Conservation (phyloP, 2,888 invertebrate species). For the Plagiodera versicolora region DNA sequence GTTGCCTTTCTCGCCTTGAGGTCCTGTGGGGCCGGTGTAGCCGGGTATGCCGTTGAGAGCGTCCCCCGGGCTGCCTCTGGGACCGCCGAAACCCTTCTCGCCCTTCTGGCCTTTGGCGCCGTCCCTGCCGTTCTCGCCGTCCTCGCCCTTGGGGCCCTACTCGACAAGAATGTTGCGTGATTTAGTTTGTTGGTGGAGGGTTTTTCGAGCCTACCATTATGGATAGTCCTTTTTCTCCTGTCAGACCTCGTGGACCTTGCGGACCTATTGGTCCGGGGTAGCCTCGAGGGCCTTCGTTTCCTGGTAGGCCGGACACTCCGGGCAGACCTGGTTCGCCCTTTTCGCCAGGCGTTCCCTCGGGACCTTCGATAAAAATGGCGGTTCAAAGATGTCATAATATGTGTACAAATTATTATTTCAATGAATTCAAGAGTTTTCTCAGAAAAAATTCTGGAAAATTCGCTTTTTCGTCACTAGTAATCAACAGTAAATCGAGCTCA, state of each 20-base stretch:
- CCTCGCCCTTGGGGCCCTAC: slow-evolving; percentile 76
- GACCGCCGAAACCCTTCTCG: slow-evolving; percentile 74
- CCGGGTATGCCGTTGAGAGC: slow-evolving; percentile 79
- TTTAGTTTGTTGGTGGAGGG: background rate
- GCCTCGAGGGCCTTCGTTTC: slow-evolving; percentile 57
- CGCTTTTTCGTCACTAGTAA: too few species aligned
- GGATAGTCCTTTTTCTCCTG: slow-evolving; percentile 77
- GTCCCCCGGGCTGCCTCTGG: slow-evolving; percentile 78
- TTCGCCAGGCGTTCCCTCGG: slow-evolving; percentile 70
- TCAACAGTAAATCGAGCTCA: slow-evolving; percentile 69
- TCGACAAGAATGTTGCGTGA: slow-evolving; percentile 22
- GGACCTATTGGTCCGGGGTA: slow-evolving; percentile 66
- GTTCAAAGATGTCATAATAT: background rate
- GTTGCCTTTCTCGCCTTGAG: slow-evolving; percentile 67
- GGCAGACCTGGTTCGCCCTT: slow-evolving; percentile 65
- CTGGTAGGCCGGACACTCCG: slow-evolving; percentile 68
- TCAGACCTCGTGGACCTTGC: slow-evolving; percentile 70
- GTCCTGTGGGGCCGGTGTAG: slow-evolving; percentile 68
- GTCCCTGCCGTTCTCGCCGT: slow-evolving; percentile 70
- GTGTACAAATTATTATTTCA: background rate
- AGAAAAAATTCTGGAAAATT: too few species aligned
- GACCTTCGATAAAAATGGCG: slow-evolving; percentile 25
- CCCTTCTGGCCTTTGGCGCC: slow-evolving; percentile 79
- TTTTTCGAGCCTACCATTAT: slow-evolving; percentile 70
- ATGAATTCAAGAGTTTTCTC: too few species aligned